Evolutionary conservation across 2,113 vertebrate species (phyloP).

Genomic region (Pipa parva): DNA sequence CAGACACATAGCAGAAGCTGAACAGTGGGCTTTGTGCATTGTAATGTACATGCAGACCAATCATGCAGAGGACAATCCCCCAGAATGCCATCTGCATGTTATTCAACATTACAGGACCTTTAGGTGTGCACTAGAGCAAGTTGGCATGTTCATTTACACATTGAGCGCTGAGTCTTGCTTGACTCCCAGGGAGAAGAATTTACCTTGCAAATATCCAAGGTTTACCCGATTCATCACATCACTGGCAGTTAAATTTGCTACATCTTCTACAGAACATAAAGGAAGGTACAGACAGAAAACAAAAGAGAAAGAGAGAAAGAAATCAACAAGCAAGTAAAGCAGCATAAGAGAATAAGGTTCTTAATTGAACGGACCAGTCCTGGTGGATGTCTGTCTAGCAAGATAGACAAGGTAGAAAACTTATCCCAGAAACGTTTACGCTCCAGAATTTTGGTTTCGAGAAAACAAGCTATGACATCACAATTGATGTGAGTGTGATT

Average conservation of each 20-base stretch:
- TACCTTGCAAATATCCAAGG: constrained; percentile 99
- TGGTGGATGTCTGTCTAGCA: background rate
- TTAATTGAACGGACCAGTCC: constrained; percentile 40
- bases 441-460: too few relatives aligned
- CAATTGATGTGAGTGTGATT: too few relatives aligned
- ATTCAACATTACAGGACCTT: too few relatives aligned
- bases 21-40: too few relatives aligned
- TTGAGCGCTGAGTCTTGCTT: constrained; percentile 49
- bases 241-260: constrained; percentile 99
- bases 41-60: background rate
- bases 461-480: too few relatives aligned
- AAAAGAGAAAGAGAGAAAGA: constrained; percentile 62
- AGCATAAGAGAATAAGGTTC: constrained; percentile 52
- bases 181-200: constrained; percentile 61
- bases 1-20: too few relatives aligned
- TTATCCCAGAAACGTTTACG: too few relatives aligned
- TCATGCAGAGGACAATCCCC: too few relatives aligned
- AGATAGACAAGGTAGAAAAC: background rate
- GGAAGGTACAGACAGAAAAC: constrained; percentile 68
- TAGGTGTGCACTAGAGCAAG: constrained; percentile 1
- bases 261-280: constrained; percentile 89
- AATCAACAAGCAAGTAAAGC: constrained; percentile 63
- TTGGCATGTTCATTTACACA: constrained; percentile 50
- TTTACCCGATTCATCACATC: constrained; percentile 99
- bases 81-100: too few relatives aligned